phyloP scores from a whole-genome alignment of 2,888 invertebrate genomes.

The Meandrusa payeni region DNA sequence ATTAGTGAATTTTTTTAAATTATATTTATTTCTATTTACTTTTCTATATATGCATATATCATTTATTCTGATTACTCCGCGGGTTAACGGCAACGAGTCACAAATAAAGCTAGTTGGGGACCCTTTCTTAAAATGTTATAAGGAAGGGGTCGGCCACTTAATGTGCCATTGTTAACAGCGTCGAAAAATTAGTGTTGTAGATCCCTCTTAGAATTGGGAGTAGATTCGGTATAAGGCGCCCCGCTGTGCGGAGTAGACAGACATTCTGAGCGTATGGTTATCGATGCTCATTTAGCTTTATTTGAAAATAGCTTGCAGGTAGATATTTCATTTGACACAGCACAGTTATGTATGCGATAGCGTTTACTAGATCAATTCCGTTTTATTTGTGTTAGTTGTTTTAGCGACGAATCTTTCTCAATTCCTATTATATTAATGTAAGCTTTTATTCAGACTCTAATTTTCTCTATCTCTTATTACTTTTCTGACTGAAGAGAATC shows the following conservation, averaged over 20 bases:
- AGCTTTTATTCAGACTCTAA: too few species aligned
- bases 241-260: too few species aligned
- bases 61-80: not conserved
- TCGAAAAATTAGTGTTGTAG: conserved; percentile 52
- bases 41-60: too few species aligned
- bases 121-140: conserved; percentile 21
- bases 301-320: conserved; percentile 31
- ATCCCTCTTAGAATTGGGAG: conserved; percentile 67
- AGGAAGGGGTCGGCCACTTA: conserved; percentile 30
- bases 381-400: too few species aligned
- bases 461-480: too few species aligned
- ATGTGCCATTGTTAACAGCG: conserved; percentile 39
- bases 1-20: too few species aligned
- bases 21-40: too few species aligned
- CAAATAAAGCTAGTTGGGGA: conserved; percentile 18
- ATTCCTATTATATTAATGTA: too few species aligned
- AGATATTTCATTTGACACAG: too few species aligned
- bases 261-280: conserved; percentile 59
- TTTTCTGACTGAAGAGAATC: too few species aligned
- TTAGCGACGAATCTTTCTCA: too few species aligned
- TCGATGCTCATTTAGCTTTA: conserved; percentile 53
- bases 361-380: not conserved
- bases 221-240: conserved; percentile 50
- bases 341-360: too few species aligned
- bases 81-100: not conserved